These are phyloP conservation scores for Protobothrops flavoviridis DNA, from an alignment of 2,113 vertebrate genomes.

Conservation along the genomic window DNA sequence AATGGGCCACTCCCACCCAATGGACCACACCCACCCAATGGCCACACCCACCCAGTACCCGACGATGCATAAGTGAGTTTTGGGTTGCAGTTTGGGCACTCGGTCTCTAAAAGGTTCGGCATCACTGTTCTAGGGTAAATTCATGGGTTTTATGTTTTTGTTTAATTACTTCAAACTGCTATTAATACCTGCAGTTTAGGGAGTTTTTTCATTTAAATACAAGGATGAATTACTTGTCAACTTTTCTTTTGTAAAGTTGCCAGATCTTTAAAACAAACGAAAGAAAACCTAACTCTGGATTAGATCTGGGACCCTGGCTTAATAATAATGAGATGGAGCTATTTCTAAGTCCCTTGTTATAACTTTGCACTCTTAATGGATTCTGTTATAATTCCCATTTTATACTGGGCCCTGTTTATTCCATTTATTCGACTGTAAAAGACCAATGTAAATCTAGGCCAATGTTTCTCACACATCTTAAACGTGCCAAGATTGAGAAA, in stretches of 20 bases:
- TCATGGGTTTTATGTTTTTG: neutral
- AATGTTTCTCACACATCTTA: no score
- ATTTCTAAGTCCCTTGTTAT: neutral
- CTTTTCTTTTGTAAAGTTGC: neutral
- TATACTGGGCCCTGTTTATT: neutral
- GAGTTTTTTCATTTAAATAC: neutral
- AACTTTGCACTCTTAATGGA: no score
- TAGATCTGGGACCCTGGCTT: neutral
- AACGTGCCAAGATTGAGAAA: neutral
- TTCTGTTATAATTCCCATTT: neutral
- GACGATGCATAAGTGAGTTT: no score
- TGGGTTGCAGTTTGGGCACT: no score
- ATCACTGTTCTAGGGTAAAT: neutral
- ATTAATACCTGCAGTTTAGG: neutral
- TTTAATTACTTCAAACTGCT: neutral
- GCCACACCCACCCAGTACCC: no score
- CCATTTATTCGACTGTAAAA: neutral
- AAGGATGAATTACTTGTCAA: neutral
- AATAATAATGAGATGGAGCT: neutral
- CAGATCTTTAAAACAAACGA: neutral
- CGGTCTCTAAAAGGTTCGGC: no score
- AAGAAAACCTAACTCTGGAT: neutral
- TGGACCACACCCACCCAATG: no score
- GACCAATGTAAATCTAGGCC: neutral
- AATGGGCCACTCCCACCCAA: no score